Base-by-base conservation (phyloP, 1,140 invertebrate species). In the Saccostrea cuccullata region DNA sequence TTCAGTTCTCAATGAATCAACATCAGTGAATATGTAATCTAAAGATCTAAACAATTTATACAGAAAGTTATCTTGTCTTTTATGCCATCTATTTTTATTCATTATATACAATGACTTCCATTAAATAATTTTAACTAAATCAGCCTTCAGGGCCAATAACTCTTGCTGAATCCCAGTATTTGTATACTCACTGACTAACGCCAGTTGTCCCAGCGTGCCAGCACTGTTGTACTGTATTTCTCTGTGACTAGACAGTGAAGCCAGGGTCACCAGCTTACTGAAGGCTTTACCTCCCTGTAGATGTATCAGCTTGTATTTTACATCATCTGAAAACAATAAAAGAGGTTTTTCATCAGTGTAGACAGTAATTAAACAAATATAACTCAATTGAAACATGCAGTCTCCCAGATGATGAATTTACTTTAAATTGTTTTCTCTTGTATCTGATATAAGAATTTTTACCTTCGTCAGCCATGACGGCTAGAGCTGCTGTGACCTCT, bases 191-290 rank as follows among this genome's bases (percentile, higher is more conserved):
- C 93, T 88, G 56, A 90, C 86, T 55, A 93, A 64, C 17, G 91
- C 86, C 0, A 94, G 64, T 82, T 94, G 93, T 2, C 93, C 92
- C 0, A 94, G 86, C 6, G 90, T 93, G 5, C 93, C 93, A 30
- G 92, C 93, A 91, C 92, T 92, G 87, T 94, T 94, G 85, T 94
- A 94, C 70, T 92, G 91, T 13, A 93, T 89, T 56, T 94, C 93
- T 60, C 91, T 84, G 82, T 91, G 90, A 73, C 82, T 89, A 13
- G 90, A 92, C 12, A 92, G 84, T 1, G 92, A 88, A 4, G 92
- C 93, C 77, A 93, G 87, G 30, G 90, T 90, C 0, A 94, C 91
- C 55, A 94, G 84, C 82, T 90, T 91, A 13, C 84, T 87, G 84
- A 93, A 92, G 0, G 90, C 87, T 77, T 91, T 89, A 2, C 93